Base-by-base conservation (phyloP, 2,888 invertebrate genomes). In the Cybosia mesomella region DNA sequence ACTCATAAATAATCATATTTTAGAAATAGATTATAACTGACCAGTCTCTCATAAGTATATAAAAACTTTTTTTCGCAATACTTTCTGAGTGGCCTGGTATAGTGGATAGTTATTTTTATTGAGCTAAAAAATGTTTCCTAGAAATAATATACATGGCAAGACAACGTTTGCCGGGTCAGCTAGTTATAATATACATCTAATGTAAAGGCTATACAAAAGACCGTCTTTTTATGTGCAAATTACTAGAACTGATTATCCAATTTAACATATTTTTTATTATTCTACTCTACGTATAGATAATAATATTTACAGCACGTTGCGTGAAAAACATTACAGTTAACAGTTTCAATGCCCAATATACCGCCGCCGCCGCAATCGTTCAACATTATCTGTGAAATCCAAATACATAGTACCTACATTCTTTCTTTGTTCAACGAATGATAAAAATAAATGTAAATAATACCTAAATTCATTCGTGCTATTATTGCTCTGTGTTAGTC, bases 351-450 rank as follows among this genome's bases (percentile, higher is more conserved):
- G 22, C 13, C 54, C 34, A 63, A 63, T 36, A 34, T 34, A 10
- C 54, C 24, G 49, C 54, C 21, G 18, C 54, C 24, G 49, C 54
- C 21, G 60, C 39, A 59, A 57, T 34, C 61, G 49, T 34, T 49
- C 36, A 65, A 55, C 70, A 75, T 84, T 87, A 87, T 88, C 88
- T 85, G 71, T 59, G 77, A 78, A 76, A 72, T 76, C 80, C 75
- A 84, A 86, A 83, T 81, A 75, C 75, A 83, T 49, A 49, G 49
- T 49, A 18, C n/a, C n/a, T 43, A 75, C 84, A 84, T 77, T 72
- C 62, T 74, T 79, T 55, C 75, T 81, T 86, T 85, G 58, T 58
- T 18, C 86, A 84, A 83, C 76, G 71, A 83, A 74, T 79, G 87
- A 87, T 87, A 88, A 88, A 80, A 76, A 63, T 54, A 58, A 66